Evolutionary conservation across 1,140 invertebrate genomes (phyloP).

Genomic region (Dreissena rostriformis): DNA sequence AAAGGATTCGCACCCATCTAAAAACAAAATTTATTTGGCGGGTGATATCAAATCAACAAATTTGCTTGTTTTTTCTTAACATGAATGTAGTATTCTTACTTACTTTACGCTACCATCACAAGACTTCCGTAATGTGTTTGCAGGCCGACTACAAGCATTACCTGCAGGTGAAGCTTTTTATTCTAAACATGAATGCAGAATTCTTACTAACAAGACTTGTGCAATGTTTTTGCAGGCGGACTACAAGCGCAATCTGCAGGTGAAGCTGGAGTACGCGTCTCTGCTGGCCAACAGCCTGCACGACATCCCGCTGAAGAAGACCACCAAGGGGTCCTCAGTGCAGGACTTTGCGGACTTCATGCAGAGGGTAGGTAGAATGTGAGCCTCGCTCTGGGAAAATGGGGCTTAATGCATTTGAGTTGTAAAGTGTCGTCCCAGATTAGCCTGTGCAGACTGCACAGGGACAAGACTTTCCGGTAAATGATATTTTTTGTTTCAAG

Average conservation of each 20-base stretch:
- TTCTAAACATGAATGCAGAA: background rate
- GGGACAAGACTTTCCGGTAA: too few species aligned
- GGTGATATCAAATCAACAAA: too few species aligned
- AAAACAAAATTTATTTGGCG: too few species aligned
- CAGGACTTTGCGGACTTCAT: constrained; percentile 34
- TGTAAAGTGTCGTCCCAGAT: too few species aligned
- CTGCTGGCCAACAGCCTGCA: constrained; percentile 21
- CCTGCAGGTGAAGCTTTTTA: background rate
- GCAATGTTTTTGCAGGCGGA: background rate
- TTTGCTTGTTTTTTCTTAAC: too few species aligned
- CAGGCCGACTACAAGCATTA: background rate
- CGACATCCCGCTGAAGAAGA: constrained; percentile 4
- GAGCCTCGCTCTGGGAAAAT: too few species aligned
- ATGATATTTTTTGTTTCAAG: too few species aligned
- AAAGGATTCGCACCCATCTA: too few species aligned
- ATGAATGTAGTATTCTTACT: too few species aligned
- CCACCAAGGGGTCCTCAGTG: background rate
- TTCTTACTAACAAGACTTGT: background rate
- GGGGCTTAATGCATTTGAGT: too few species aligned
- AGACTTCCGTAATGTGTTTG: background rate
- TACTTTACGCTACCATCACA: too few species aligned
- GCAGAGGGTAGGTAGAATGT: constrained; percentile 8
- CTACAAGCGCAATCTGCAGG: background rate
- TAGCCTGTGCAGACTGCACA: too few species aligned
- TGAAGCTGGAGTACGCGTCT: constrained; percentile 14